Evolutionary conservation across 1,140 invertebrate genomes (phyloP), one percentile per base, ranked within the genome.

Genomic region (Diorhabda sublineata): DNA sequence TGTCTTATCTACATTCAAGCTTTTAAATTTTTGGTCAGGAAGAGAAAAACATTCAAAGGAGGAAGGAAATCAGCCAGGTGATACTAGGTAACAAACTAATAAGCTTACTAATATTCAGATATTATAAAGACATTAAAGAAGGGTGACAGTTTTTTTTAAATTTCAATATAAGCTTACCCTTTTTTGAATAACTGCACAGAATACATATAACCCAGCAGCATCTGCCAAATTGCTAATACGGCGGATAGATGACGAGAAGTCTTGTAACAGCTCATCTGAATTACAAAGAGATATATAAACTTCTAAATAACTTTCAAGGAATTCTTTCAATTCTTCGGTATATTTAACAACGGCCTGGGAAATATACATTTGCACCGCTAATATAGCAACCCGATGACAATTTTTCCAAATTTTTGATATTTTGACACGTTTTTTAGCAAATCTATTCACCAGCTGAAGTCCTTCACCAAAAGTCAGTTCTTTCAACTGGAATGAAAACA

Each of bases 381-480:
- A 69, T 67, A 76, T 72, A 7, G 79, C 76, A 61, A 81, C 76
- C 63, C 72, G 69, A 42, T 73, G 66, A 68, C 71, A 74, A 60
- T 80, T 66, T 11, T 76, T 73, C 80, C 80, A 81, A 43, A 81
- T 70, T 71, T 79, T 79, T 11, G 79, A 80, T 26, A 78, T 78
- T 73, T 74, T 76, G 6, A 79, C 73, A n/a, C 75, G 62, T 68
- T 81, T 81, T 9, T 77, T 76, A 2, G 78, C 71, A 69, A 81
- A 81, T 43, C 80, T 74, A 42, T 75, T 75, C 2, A 80, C 74
- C 42, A 81, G 72, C 56, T 79, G 71, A 45, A 80, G 71, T 58
- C 78, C 79, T 58, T 77, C 76, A 42, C 69, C 68, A 11, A 79
- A 70, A 45, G 71, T 68, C 58, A 79, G 70, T 11, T 73, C 71